Evolutionary conservation across 2,797 vertebrate genomes (phyloP).

Genomic region (Peromyscus attwateri): DNA sequence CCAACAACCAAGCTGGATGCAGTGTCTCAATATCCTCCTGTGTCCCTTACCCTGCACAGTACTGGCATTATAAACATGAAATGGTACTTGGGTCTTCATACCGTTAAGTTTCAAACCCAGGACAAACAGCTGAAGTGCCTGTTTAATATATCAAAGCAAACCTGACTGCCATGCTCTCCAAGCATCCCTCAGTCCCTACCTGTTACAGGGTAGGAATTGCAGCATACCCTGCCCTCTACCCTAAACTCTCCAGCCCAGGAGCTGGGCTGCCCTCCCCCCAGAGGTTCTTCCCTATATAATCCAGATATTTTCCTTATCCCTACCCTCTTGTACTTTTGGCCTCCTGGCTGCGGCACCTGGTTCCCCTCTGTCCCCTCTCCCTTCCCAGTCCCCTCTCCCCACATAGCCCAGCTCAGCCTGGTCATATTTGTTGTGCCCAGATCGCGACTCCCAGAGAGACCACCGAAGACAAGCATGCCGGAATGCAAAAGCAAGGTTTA

Average conservation of each 20-base stretch:
- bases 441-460: too few relatives aligned
- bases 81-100: not conserved
- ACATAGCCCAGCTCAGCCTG: not conserved
- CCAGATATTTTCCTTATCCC: not conserved
- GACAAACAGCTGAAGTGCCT: not conserved
- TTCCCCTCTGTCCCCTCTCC: not conserved
- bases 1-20: not conserved
- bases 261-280: not conserved
- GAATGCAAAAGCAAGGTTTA: too few relatives aligned
- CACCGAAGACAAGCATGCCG: too few relatives aligned
- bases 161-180: not conserved
- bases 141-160: not conserved
- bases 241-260: not conserved
- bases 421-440: not conserved
- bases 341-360: not conserved
- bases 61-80: not conserved
- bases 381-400: not conserved
- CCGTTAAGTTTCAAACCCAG: not conserved
- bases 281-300: not conserved
- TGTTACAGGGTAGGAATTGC: not conserved
- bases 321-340: not conserved
- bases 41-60: not conserved
- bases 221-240: not conserved
- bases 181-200: not conserved
- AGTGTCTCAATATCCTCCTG: not conserved